These are phyloP conservation scores for Echinops telfairi DNA, from an alignment of 2,113 vertebrate genomes.

Conservation along the genomic window DNA sequence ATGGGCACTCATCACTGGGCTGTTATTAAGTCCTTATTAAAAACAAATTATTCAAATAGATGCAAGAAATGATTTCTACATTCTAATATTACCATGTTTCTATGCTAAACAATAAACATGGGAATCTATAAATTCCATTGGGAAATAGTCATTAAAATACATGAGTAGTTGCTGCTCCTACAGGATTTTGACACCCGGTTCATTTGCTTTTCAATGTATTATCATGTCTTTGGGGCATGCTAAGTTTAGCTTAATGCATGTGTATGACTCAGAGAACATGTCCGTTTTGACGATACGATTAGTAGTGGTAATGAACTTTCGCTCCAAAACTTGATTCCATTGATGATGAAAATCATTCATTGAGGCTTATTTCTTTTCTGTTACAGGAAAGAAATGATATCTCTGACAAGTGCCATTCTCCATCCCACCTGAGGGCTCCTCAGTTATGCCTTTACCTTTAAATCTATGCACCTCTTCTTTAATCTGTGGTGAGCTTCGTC, in stretches of 20 bases:
- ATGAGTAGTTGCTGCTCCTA: conserved; percentile 36
- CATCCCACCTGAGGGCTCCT: conserved; percentile 69
- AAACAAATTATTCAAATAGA: conserved; percentile 69
- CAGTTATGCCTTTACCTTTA: conserved; percentile 57
- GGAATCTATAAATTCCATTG: conserved; percentile 53
- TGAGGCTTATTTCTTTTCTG: not conserved
- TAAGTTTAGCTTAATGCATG: conserved; percentile 1
- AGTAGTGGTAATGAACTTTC: not conserved
- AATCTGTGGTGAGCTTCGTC: conserved; percentile 46
- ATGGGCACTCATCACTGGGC: conserved; percentile 53
- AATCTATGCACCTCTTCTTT: conserved; percentile 68
- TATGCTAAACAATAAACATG: conserved; percentile 63
- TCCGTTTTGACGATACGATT: not conserved
- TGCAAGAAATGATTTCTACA: conserved; percentile 47
- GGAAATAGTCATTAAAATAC: conserved; percentile 75
- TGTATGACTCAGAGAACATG: not conserved
- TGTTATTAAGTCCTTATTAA: conserved; percentile 66
- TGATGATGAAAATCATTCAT: conserved; percentile 10
- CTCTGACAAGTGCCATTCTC: conserved; percentile 11
- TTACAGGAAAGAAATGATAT: not conserved
- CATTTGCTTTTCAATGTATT: conserved; percentile 56
- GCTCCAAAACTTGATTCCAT: not conserved
- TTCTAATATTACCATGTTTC: conserved; percentile 51
- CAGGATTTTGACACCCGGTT: conserved; percentile 59
- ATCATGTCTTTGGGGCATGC: conserved; percentile 21